A percentile compares a stretch with the other conserved stretches of the same genome.
These are phyloP conservation scores for Erethizon dorsatum DNA, from an alignment of 2,797 vertebrate species.

Conservation along the genomic window DNA sequence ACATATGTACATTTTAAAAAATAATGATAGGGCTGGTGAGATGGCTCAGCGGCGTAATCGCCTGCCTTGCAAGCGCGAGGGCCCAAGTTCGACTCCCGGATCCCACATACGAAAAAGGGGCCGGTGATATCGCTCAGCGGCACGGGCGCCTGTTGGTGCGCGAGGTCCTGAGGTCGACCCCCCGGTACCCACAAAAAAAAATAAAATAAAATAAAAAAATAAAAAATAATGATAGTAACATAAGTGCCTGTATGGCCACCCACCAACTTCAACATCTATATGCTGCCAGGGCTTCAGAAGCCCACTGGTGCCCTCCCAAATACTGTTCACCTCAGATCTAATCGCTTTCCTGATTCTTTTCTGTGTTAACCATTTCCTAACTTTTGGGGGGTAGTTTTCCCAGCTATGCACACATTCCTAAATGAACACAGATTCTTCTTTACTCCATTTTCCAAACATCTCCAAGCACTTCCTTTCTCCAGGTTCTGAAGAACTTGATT, in stretches of 20 bases:
- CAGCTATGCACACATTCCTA: not conserved
- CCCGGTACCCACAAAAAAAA: no score
- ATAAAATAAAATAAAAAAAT: no score
- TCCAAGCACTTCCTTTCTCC: not conserved
- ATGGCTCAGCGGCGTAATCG: no score
- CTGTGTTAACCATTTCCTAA: not conserved
- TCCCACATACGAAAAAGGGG: no score
- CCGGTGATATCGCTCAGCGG: no score
- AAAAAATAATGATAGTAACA: not conserved
- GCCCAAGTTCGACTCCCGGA: no score
- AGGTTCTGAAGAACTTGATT: not conserved
- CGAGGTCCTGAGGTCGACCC: no score
- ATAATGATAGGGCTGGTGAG: no score
- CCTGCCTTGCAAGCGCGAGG: no score
- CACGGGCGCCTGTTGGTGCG: no score
- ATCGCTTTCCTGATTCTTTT: not conserved
- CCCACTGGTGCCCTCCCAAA: not conserved
- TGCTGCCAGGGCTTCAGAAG: not conserved
- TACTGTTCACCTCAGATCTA: not conserved
- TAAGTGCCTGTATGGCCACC: not conserved
- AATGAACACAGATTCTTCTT: not conserved
- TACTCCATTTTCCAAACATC: not conserved
- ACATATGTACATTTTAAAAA: not conserved
- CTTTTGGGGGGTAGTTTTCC: not conserved
- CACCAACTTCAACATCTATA: not conserved